phyloP scores from a whole-genome alignment of 2,888 invertebrate genomes.

The Calliopum simillimum region DNA sequence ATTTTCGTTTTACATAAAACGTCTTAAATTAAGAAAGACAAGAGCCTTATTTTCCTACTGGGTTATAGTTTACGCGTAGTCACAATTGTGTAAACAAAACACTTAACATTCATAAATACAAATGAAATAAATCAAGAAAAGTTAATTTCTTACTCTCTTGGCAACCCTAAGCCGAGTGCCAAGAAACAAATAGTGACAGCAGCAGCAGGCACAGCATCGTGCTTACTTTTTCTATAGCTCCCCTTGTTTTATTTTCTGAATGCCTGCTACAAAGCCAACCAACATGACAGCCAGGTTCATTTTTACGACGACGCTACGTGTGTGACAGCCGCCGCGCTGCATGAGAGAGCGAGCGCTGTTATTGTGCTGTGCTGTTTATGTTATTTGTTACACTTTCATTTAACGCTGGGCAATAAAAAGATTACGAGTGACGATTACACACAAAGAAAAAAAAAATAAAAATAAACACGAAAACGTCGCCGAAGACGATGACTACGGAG shows the following conservation, averaged over 20 bases:
- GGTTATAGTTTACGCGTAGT: too few species aligned
- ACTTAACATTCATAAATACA: too few species aligned
- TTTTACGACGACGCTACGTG: too few species aligned
- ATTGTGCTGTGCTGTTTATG: neutral
- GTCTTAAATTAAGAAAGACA: too few species aligned
- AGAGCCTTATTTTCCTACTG: too few species aligned
- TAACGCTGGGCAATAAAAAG: conserved; percentile 2
- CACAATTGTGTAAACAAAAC: too few species aligned
- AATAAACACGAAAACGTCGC: neutral
- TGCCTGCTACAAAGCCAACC: conserved; percentile 29
- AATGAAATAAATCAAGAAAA: too few species aligned
- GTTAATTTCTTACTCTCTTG: too few species aligned
- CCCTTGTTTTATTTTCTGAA: conserved; percentile 1
- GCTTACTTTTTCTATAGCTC: too few species aligned
- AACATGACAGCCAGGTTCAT: conserved; percentile 3
- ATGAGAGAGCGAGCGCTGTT: conserved; percentile 4
- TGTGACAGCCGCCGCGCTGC: neutral
- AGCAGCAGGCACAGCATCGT: neutral
- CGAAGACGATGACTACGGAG: conserved; percentile 16
- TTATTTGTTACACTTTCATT: conserved; percentile 20
- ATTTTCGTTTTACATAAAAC: too few species aligned
- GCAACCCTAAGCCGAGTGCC: neutral
- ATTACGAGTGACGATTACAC: conserved; percentile 18
- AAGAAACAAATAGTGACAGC: conserved; percentile 6
- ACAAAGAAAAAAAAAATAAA: neutral